Percentiles rank a stretch among this genome's conserved stretches.
Conservation (phyloP, 2,888 invertebrate genomes). For the Cephalotes varians region DNA sequence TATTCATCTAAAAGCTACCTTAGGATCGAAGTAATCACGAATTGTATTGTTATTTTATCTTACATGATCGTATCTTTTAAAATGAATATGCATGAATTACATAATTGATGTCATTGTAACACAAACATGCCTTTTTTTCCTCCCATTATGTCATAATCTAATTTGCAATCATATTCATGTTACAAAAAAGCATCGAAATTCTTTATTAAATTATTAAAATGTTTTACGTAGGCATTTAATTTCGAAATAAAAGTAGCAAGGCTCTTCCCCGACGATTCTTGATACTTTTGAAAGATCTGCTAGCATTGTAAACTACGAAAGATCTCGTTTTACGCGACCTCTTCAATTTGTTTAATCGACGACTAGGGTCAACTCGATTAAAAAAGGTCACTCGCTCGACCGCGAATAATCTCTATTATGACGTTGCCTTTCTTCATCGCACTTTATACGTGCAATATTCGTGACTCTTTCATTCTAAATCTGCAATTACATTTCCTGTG, state of each 20-base stretch:
- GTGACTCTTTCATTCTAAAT: not conserved
- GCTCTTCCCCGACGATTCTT: not conserved
- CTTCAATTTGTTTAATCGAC: slow-evolving; percentile 80
- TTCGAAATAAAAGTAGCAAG: not conserved
- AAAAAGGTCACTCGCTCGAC: slow-evolving; percentile 70
- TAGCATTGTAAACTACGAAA: slow-evolving; percentile 36
- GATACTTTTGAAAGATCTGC: slow-evolving; percentile 2
- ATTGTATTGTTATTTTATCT: slow-evolving; percentile 56
- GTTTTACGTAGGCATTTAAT: not conserved
- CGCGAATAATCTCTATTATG: slow-evolving; percentile 54
- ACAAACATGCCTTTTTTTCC: not conserved
- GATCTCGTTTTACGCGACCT: slow-evolving; percentile 72
- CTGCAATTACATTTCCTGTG: not conserved
- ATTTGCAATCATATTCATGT: not conserved
- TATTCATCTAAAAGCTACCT: slow-evolving; percentile 38
- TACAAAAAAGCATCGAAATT: not conserved
- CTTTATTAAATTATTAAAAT: not conserved
- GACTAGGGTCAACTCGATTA: slow-evolving; percentile 81
- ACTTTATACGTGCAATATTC: not conserved
- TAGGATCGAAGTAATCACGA: slow-evolving; percentile 58
- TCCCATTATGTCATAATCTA: not conserved
- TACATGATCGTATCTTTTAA: slow-evolving; percentile 25
- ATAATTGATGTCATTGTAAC: not conserved
- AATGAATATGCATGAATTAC: slow-evolving; percentile 37
- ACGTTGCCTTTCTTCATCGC: slow-evolving; percentile 23